Evolutionary conservation across 2,888 invertebrate genomes (phyloP), one percentile per base, ranked within the genome.

Genomic region (Morpho helenor): DNA sequence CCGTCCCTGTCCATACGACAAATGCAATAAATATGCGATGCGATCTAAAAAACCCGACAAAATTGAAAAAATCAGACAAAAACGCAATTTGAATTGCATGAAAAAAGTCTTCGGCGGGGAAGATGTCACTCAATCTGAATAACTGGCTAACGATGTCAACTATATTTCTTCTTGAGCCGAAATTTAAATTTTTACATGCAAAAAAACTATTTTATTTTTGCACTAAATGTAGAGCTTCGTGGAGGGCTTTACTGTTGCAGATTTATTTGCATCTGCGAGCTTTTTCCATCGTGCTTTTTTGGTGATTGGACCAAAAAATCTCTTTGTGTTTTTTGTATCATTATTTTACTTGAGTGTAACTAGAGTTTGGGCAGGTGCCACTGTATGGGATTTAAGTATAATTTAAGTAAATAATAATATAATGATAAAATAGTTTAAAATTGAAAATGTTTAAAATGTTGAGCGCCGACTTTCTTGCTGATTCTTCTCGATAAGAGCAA

Each of bases 231-330:
- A 52, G 46, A 60, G 60, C 82, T 71, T 63, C 78, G 77, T 72
- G 88, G 88, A 84, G 77, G 88, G 76, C 86, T 80, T 80, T 48
- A 82, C 77, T 78, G 84, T 77, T 76, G 70, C 74, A 75, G 80
- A 81, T 82, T 82, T 84, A 86, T 87, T 86, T 85, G 79, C 85
- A 86, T 86, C 75, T 73, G 72, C 54, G 77, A 66, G 64, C 70
- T 76, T 84, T 85, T 88, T 87, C 80, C 72, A 69, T 68, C 68
- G 67, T 59, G 72, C 31, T 83, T 85, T 86, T 86, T 85, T 75
- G 73, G 60, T 76, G 79, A 84, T 81, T 80, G 77, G 69, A 73
- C 73, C 79, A 84, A 87, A 84, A 83, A 76, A 72, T 41, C 42
- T 57, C 62, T 61, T 61, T 57, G 57, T 46, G 50, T 63, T 64